Base-by-base conservation (phyloP, 2,888 invertebrate species). In the Agrotis segetum region DNA sequence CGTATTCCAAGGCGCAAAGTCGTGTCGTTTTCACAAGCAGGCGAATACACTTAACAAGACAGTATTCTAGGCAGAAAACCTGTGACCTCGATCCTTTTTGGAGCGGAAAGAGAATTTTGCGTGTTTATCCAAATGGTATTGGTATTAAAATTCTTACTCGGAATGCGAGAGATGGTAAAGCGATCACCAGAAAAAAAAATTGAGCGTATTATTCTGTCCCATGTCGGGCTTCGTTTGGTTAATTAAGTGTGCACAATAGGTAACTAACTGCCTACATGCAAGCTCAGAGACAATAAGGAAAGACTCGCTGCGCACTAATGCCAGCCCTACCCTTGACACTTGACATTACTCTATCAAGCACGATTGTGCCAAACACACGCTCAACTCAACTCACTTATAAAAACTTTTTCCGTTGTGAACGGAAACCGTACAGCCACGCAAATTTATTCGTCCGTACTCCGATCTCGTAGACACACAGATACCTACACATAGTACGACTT, bases 281-380 rank as follows among this genome's bases (percentile, higher is more conserved):
- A 29, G 60, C n/a, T 44, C 24, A 21, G 49, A 69, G 66, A 53
- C 76, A 65, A 74, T 72, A 56, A 79, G 81, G 76, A 77, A 79
- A 73, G 62, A 81, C 66, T 53, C 50, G 56, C 13, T 50, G 69
- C 82, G 75, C 78, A 70, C 82, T 77, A 74, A 74, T 75, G 86
- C 69, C 87, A 84, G 79, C 86, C 88, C 86, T 88, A 88, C 76
- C 90, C 90, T 90, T 91, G 90, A 90, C 90, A 87, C 82, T 86
- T 90, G 90, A 90, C 91, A 90, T 89, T 88, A 87, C 80, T 85
- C 85, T 86, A 86, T 87, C 87, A 86, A 69, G 81, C 83, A 80
- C 81, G 87, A 85, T 82, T 83, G 72, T 72, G 74, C 75, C 77
- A 58, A 82, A 78, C 82, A 73, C 60, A 77, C 71, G 72, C 65